Percentiles rank a stretch among this genome's conserved stretches.
Evolutionary conservation across 2,797 vertebrate genomes (phyloP).

Genomic region (Botia kubotai): DNA sequence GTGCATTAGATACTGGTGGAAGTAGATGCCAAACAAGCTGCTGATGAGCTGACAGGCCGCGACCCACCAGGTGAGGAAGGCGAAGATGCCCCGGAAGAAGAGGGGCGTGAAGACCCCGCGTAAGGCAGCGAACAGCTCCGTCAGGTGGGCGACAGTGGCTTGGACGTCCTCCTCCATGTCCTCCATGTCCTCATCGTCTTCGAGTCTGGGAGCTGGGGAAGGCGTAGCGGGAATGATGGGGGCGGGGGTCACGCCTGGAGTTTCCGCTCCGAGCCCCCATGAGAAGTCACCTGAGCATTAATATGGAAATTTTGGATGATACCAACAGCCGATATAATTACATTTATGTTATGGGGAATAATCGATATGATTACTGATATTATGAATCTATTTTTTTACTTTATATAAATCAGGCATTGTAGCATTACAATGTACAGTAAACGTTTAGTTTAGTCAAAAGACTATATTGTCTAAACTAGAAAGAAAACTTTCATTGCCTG

Average conservation of each 20-base stretch:
- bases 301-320: not conserved
- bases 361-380: too few species aligned
- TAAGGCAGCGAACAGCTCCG: constrained; percentile 75
- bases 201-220: constrained; percentile 10
- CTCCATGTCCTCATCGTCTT: constrained; percentile 80
- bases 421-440: too few species aligned
- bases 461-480: too few species aligned
- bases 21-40: constrained; percentile 93
- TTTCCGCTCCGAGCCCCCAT: constrained; percentile 79
- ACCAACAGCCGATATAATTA: not conserved
- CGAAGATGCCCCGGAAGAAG: constrained; percentile 87
- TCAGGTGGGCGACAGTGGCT: constrained; percentile 81
- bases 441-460: too few species aligned
- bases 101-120: constrained; percentile 81
- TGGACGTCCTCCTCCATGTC: constrained; percentile 81
- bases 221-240: constrained; percentile 63
- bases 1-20: constrained; percentile 90
- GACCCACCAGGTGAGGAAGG: constrained; percentile 96
- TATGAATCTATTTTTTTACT: too few species aligned
- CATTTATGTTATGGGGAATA: too few species aligned
- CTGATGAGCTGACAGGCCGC: constrained; percentile 90
- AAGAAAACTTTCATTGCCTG: too few species aligned
- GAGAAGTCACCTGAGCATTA: constrained; percentile 84
- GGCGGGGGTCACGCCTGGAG: constrained; percentile 70
- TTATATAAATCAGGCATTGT: too few species aligned